Base-by-base conservation (phyloP, 1,140 invertebrate genomes). In the Eupristina koningsbergeri region DNA sequence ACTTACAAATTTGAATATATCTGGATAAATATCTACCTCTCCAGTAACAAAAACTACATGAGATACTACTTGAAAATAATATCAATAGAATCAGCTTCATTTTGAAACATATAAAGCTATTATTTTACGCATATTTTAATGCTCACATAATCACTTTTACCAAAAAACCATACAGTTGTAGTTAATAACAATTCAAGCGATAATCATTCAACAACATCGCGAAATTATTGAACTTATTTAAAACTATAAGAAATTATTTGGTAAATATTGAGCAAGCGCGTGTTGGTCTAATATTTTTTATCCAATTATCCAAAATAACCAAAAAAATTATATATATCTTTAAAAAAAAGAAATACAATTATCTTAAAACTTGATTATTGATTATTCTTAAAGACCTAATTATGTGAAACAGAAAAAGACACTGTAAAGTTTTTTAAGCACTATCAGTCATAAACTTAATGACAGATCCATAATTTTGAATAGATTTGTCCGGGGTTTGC, bases 1-100 rank as follows among this genome's bases (percentile, higher is more conserved):
- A 84, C 85, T 86, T 81, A 86, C 85, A 58, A 41, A 75, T 63
- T 50, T 22, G 45, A 2, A 75, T 79, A 41, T 87, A 87, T 82
- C 88, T 86, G 5, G 85, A 80, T 29, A 88, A 81, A 58, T 85
- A 82, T 81, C 85, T 81, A 29, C 87, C 53, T 58, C 83, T 79
- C 5, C 81, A 64, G 64, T 85, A 85, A 39, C 85, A 47, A 22
- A 73, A 69, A 36, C 83, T 84, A 13, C 67, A 80, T 45, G 63
- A 73, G 22, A 84, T 81, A 41, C 47, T 67, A 45, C 79, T 75
- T 3, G 74, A 34, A 9, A 88, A 74, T 9, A 86, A 39, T n/a
- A 87, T 71, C 45, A 81, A 81, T 47, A 61, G 26, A 0, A 87
- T 45, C 22, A 84, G 58, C 79, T 31, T 85, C 85, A 87, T 67